Base-by-base conservation (phyloP, 2,797 vertebrate species). In the Crenuchus spilurus region DNA sequence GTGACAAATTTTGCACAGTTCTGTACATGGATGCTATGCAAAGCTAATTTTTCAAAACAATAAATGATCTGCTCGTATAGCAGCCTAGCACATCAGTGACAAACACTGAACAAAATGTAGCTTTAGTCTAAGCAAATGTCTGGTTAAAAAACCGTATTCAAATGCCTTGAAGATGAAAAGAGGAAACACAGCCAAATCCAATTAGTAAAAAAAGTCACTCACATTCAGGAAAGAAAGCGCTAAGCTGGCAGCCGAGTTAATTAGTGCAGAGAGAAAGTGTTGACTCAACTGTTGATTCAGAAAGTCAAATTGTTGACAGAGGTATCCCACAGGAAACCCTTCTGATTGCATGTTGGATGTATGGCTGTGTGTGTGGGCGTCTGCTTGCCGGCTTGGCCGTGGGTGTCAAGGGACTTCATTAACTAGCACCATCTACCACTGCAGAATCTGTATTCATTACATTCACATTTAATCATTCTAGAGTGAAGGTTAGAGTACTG, bases 381-480 rank as follows among this genome's bases (percentile, higher is more conserved):
- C 75, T 77, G 70, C 73, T 58, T 66, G 55, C 22, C 57, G 18
- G 62, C 54, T 0, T 37, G 33, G 9, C 58, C 35, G 22, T 42
- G 41, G 49, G 33, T 37, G 75, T 82, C 80, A 75, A 82, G 79
- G 58, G 77, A 86, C 58, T 73, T 49, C 5, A 83, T 84, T 86
- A 86, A 84, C 33, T 46, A 69, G 48, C 44, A 84, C 80, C 65
- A 75, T 44, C 54, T 58, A 58, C 18, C 4, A 31, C 30, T 58
- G 54, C 54, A 58, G 54, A 18, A 35, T 33, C 24, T 30, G 4
- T 28, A 54, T 54, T 54, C 13, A 54, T 54, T 24, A 24, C 48
- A 16, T 54, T 30, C 13, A 42, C 41, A 5, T 2, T 14, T 5
- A 58, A n/a, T 26, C 31, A 16, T 30, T 33, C 52, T 28, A 33